These are phyloP conservation scores for Zosterops hypoxanthus DNA, from an alignment of 2,113 vertebrate genomes.

Conservation along the genomic window DNA sequence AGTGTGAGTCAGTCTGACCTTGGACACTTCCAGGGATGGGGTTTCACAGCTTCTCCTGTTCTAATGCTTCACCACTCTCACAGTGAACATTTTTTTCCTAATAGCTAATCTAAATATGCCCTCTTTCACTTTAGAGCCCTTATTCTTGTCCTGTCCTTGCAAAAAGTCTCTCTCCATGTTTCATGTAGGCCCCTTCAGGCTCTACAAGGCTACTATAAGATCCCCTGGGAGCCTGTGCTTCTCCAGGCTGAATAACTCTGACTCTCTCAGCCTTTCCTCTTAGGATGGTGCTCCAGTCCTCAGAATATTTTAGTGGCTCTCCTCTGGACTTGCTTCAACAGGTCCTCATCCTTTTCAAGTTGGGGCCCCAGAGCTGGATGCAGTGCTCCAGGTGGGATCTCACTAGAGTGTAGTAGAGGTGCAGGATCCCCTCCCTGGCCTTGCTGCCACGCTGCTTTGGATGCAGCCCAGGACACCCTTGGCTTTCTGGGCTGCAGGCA, in stretches of 20 bases:
- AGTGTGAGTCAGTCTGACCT: background rate
- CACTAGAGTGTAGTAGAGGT: background rate
- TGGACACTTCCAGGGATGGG: background rate
- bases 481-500: background rate
- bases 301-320: background rate
- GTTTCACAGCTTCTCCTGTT: background rate
- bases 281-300: background rate
- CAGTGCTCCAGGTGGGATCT: background rate
- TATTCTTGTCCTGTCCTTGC: background rate
- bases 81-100: background rate
- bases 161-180: background rate
- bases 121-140: background rate
- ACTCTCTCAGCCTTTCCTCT: background rate
- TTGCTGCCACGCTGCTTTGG: background rate
- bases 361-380: background rate
- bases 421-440: background rate
- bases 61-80: background rate
- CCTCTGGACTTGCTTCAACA: background rate
- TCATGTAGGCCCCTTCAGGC: background rate
- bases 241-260: background rate
- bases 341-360: background rate
- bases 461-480: accelerated
- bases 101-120: background rate
- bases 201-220: background rate
- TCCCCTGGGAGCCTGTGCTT: background rate